These are phyloP conservation scores for Odontocolon sp. DNA, from an alignment of 2,888 invertebrate species.

Conservation along the genomic window DNA sequence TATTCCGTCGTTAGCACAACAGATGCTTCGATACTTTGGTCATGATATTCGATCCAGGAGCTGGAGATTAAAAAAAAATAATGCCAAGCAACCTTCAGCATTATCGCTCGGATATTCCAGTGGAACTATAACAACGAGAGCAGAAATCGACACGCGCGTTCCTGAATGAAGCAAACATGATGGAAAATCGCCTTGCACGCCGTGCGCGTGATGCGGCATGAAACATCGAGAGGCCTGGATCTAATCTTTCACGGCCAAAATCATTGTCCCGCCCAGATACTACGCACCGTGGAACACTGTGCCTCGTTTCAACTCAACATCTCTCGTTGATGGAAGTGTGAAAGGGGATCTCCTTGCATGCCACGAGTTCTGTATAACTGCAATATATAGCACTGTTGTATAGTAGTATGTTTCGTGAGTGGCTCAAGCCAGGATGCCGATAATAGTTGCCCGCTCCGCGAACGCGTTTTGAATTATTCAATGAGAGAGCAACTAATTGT, in stretches of 20 bases:
- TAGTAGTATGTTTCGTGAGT: constrained; percentile 44
- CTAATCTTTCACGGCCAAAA: constrained; percentile 63
- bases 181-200: constrained; percentile 47
- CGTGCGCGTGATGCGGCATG: constrained; percentile 66
- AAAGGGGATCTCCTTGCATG: constrained; percentile 33
- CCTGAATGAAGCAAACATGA: constrained; percentile 46
- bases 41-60: constrained; percentile 51
- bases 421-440: constrained; percentile 49
- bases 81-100: constrained; percentile 19
- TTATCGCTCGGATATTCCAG: constrained; percentile 37
- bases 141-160: constrained; percentile 47
- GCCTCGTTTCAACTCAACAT: constrained; percentile 22
- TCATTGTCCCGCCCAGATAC: constrained; percentile 32
- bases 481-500: constrained; percentile 77
- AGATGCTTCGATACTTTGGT: constrained; percentile 46
- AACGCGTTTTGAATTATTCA: constrained; percentile 77
- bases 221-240: constrained; percentile 67
- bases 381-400: constrained; percentile 20
- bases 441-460: constrained; percentile 54
- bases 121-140: constrained; percentile 16
- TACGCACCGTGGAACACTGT: not conserved
- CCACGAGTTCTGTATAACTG: constrained; percentile 10
- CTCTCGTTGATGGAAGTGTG: constrained; percentile 50
- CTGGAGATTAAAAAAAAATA: constrained; percentile 50
- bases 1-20: constrained; percentile 28